These are phyloP conservation scores for Amazona guildingii DNA, from an alignment of 2,113 vertebrate genomes.

Conservation along the genomic window DNA sequence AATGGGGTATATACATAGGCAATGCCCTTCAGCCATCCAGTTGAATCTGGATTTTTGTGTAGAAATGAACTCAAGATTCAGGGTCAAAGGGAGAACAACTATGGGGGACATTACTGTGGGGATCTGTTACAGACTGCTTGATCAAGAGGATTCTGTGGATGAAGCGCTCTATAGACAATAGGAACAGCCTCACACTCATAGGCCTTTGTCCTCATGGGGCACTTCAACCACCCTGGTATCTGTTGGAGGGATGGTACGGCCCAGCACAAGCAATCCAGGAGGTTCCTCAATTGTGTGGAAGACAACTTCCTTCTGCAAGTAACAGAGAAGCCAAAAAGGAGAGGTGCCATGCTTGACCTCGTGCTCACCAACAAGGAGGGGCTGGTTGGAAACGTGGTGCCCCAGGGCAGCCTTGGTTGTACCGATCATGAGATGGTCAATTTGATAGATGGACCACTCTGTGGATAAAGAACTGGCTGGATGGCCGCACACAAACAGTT, in stretches of 20 bases:
- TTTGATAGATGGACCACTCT: too few relatives aligned
- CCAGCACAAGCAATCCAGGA: not conserved
- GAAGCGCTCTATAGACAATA: not conserved
- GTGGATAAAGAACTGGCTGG: too few relatives aligned
- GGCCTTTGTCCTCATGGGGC: not conserved
- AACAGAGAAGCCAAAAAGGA: too few relatives aligned
- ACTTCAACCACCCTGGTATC: too few relatives aligned
- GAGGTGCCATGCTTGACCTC: too few relatives aligned
- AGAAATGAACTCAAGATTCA: not conserved
- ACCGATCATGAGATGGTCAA: too few relatives aligned
- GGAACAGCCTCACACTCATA: not conserved
- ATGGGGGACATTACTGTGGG: not conserved
- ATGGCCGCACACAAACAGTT: too few relatives aligned
- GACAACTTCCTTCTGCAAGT: too few relatives aligned
- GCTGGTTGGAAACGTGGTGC: too few relatives aligned
- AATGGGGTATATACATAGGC: accelerated
- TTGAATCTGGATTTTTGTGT: not conserved
- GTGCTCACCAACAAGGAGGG: too few relatives aligned
- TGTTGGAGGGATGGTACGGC: accelerated
- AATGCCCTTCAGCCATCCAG: not conserved
- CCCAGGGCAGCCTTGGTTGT: too few relatives aligned
- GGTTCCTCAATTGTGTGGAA: not conserved
- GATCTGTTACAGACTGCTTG: not conserved
- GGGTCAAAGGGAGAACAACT: not conserved
- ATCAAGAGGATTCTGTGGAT: not conserved